Base-by-base conservation (phyloP, 2,888 invertebrate species). In the Peribatodes rhomboidaria region DNA sequence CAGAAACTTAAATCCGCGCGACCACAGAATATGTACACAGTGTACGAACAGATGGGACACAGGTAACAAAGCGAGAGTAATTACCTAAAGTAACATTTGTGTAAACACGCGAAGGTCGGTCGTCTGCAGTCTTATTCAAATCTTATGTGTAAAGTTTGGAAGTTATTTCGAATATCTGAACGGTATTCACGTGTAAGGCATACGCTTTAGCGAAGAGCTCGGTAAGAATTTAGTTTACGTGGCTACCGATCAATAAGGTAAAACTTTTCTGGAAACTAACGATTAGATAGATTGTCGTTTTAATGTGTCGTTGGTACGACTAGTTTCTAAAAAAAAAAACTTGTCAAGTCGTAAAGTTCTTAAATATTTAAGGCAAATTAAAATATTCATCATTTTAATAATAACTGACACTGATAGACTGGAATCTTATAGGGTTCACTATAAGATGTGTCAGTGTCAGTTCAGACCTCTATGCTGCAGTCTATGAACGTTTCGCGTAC, bases 1-100 rank as follows among this genome's bases (percentile, higher is more conserved):
- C 85, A 81, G 71, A 78, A 85, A 85, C 84, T 84, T 81, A 81
- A 84, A 83, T 83, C 83, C 80, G 76, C 71, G 69, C 74, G 74
- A 80, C 82, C 84, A 70, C 80, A 77, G 77, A 80, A 76, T 84
- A 82, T 78, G 82, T 79, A 80, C 57, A 69, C 68, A 71, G 60
- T 59, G 65, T 50, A 60, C 61, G 54, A 68, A 67, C 72, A 76
- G 70, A 70, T 76, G 77, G 71, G 73, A 60, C 72, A 57, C 62
- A 52, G 56, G 65, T 61, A 61, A 61, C 67, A 55, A 67, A 68
- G 71, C 64, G 66, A 60, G 58, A 64, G 63, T 67, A 67, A 67
- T 67, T 67, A 67, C 67, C 63, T 57, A 67, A 67, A 66, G 67
- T 67, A 61, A 65, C 62, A 57, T 67, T 65, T 67, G 63, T 63